A percentile compares a stretch with the other conserved stretches of the same genome.
Conservation (phyloP, 64 coral and sea anemone genomes). For the Acropora yongei region DNA sequence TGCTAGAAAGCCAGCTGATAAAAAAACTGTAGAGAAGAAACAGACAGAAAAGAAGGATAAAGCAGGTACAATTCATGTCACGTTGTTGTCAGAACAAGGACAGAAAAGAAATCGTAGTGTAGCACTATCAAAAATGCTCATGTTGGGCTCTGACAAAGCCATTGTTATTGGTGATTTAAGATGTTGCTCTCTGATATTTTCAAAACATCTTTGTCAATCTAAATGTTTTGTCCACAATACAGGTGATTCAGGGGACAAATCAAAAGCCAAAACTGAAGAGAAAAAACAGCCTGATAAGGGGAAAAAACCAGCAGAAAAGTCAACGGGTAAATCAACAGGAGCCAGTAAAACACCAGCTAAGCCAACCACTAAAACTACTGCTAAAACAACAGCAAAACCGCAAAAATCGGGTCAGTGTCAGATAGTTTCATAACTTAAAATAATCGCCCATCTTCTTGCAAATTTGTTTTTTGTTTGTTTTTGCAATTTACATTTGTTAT, state of each 20-base stretch:
- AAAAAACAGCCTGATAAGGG: conserved; percentile 59
- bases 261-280: conserved; percentile 49
- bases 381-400: conserved; percentile 33
- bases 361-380: conserved; percentile 5
- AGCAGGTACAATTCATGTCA: not conserved
- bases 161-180: no score
- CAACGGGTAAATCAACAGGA: conserved; percentile 46
- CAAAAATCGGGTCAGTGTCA: conserved; percentile 38
- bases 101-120: not conserved
- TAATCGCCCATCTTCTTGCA: not conserved
- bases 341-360: conserved; percentile 40
- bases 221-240: not conserved
- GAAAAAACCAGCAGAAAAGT: conserved; percentile 60
- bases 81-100: no score
- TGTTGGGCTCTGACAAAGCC: no score
- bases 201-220: not conserved
- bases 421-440: no score
- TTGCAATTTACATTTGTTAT: not conserved
- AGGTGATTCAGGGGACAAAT: conserved; percentile 23
- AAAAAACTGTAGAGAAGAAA: conserved; percentile 39
- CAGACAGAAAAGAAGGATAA: conserved; percentile 22
- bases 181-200: no score
- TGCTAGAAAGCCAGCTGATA: conserved; percentile 56
- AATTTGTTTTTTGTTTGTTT: not conserved
- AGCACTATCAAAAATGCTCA: no score